A percentile compares a stretch with the other conserved stretches of the same genome.
Conservation (phyloP, 2,888 invertebrate genomes). For the Caenorhabditis japonica region DNA sequence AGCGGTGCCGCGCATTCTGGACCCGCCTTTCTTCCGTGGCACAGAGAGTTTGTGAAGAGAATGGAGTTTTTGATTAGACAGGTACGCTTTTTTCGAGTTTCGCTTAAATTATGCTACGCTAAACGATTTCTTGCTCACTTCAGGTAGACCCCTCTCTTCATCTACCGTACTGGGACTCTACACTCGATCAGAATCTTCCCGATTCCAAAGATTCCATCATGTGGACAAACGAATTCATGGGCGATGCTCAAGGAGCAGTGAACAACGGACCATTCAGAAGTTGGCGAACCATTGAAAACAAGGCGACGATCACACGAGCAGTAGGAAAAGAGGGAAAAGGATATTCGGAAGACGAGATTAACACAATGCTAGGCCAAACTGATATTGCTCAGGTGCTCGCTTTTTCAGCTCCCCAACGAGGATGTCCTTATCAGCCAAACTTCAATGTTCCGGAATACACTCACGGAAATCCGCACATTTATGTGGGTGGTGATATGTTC, state of each 20-base stretch:
- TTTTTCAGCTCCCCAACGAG: conserved; percentile 66
- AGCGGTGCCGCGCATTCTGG: conserved; percentile 65
- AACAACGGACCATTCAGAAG: conserved; percentile 75
- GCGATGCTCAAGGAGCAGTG: conserved; percentile 72
- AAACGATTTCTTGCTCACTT: too few relatives aligned
- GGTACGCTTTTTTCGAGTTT: conserved; percentile 25
- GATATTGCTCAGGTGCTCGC: conserved; percentile 66
- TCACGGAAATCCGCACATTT: conserved; percentile 75
- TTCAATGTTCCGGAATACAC: conserved; percentile 70
- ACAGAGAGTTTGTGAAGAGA: conserved; percentile 61
- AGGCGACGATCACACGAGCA: conserved; percentile 57
- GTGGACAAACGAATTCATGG: conserved; percentile 67
- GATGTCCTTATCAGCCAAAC: conserved; percentile 58
- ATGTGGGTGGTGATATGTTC: conserved; percentile 77
- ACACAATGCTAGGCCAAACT: conserved; percentile 54
- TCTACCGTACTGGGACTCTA: conserved; percentile 78
- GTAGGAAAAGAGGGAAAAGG: conserved; percentile 65
- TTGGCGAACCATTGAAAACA: conserved; percentile 72
- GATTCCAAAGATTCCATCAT: conserved; percentile 69
- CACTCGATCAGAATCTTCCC: conserved; percentile 75
- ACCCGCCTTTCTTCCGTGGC: conserved; percentile 61
- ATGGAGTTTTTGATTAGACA: conserved; percentile 58
- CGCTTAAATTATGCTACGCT: too few relatives aligned
- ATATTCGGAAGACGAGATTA: conserved; percentile 65
- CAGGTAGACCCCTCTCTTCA: conserved; percentile 74